phyloP scores from a whole-genome alignment of 2,888 invertebrate genomes.

The Tetranychus truncatus region DNA sequence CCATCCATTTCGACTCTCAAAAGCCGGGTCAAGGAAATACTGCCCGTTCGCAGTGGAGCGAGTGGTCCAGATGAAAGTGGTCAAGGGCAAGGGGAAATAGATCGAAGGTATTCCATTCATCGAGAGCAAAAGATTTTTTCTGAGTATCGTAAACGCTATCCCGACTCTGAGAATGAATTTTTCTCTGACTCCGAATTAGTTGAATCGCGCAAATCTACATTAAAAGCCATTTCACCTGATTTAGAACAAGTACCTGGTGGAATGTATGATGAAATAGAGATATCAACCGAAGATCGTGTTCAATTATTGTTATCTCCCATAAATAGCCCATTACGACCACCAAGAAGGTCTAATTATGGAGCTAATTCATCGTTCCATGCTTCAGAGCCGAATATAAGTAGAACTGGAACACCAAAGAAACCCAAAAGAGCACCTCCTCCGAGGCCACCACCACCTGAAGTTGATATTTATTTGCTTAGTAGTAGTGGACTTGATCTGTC shows the following conservation, averaged over 20 bases:
- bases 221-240: neutral
- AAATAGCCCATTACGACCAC: constrained; percentile 1
- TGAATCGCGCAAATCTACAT: neutral
- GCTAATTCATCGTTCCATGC: neutral
- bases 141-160: neutral
- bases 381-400: constrained; percentile 7
- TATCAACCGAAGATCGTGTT: neutral
- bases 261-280: neutral
- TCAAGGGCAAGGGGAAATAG: neutral
- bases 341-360: constrained; percentile 1
- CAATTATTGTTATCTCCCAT: neutral
- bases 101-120: neutral
- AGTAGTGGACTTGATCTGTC: neutral
- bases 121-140: neutral
- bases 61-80: neutral
- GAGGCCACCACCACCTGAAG: constrained; percentile 11
- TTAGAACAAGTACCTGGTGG: neutral
- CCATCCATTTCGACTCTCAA: neutral
- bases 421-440: constrained; percentile 3
- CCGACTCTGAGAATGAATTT: constrained; percentile 11
- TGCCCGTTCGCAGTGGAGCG: neutral
- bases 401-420: neutral
- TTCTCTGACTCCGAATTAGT: constrained; percentile 11
- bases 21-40: constrained; percentile 6
- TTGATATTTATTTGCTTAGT: neutral